These are phyloP conservation scores for Manis javanica DNA, from an alignment of 2,797 vertebrate species.

Conservation along the genomic window DNA sequence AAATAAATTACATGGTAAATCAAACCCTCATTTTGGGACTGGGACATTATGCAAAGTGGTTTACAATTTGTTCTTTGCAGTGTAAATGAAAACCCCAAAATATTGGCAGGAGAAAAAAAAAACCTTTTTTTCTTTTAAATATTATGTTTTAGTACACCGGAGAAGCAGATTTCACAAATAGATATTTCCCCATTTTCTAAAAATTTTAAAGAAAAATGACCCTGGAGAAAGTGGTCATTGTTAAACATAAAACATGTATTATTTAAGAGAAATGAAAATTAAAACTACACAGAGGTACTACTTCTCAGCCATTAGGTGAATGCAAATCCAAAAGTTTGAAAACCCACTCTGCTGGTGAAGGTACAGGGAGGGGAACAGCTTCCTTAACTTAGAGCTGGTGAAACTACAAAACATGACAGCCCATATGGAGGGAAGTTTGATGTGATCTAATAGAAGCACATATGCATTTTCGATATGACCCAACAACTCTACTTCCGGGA, in stretches of 20 bases:
- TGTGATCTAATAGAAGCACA: neutral
- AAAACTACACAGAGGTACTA: neutral
- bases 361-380: neutral
- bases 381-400: neutral
- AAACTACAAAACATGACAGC: neutral
- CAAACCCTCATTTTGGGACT: constrained; percentile 75
- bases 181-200: neutral
- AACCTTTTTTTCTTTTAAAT: neutral
- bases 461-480: neutral
- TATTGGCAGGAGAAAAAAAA: constrained; percentile 42
- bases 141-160: neutral
- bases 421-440: neutral
- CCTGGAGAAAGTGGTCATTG: neutral
- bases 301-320: neutral
- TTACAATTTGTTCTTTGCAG: constrained; percentile 79
- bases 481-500: neutral
- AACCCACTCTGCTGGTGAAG: neutral
- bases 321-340: neutral
- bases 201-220: neutral
- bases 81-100: constrained; percentile 76
- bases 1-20: constrained; percentile 82
- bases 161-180: neutral
- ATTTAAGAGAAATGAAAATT: neutral
- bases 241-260: neutral
- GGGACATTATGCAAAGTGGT: constrained; percentile 73